Percentiles rank a stretch among this genome's conserved stretches.
Evolutionary conservation across 2,797 vertebrate genomes (phyloP).

Genomic region (Fringilla coelebs): DNA sequence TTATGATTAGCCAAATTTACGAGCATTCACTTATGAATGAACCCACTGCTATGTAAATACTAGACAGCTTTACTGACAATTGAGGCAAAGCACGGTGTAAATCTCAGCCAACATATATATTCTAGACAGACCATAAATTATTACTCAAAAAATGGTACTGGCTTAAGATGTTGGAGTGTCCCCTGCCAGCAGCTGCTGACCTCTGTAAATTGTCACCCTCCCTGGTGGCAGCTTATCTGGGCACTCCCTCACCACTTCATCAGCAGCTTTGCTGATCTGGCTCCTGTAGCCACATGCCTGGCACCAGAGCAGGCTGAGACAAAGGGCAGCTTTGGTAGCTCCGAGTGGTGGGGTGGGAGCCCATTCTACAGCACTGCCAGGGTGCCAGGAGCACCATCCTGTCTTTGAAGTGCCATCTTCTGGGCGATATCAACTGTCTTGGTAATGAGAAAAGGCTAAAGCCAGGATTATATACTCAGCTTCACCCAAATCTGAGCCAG

Average conservation of each 20-base stretch:
- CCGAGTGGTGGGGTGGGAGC: neutral
- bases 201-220: neutral
- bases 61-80: neutral
- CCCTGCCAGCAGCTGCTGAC: neutral
- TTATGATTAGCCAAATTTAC: neutral
- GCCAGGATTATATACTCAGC: neutral
- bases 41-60: neutral
- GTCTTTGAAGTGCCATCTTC: neutral
- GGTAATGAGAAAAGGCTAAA: neutral
- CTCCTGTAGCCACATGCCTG: neutral
- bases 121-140: neutral
- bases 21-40: neutral
- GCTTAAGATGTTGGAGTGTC: neutral
- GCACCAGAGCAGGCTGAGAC: neutral
- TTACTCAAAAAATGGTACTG: neutral
- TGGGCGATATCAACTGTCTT: neutral
- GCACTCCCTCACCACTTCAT: neutral
- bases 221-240: neutral
- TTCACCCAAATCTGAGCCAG: neutral
- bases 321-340: neutral
- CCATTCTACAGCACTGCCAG: accelerated
- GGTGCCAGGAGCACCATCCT: neutral
- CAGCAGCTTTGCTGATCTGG: neutral
- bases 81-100: neutral
- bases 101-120: neutral